Percentiles rank a stretch among this genome's conserved stretches.
Evolutionary conservation across 2,113 vertebrate species (phyloP).

Genomic region (Oxyura jamaicensis): DNA sequence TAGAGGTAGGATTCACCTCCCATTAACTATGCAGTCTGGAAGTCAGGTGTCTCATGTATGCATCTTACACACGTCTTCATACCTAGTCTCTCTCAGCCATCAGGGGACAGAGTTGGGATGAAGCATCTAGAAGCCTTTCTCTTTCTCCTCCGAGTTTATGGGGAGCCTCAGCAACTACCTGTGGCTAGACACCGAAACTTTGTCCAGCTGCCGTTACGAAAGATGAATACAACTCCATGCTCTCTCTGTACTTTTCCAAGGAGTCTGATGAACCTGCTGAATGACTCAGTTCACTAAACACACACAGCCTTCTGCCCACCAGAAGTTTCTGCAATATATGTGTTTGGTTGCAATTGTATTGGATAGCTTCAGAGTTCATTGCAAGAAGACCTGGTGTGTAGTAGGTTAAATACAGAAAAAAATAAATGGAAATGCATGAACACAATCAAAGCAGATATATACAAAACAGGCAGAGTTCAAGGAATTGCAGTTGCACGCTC

Average conservation of each 20-base stretch:
- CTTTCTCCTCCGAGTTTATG: neutral
- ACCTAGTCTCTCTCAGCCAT: neutral
- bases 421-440: neutral
- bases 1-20: neutral
- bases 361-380: neutral
- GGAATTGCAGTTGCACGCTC: neutral
- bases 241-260: neutral
- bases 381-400: neutral
- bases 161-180: neutral
- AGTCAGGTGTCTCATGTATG: neutral
- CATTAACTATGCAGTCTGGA: neutral
- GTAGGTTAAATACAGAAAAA: neutral
- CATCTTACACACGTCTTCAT: neutral
- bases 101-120: neutral
- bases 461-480: neutral
- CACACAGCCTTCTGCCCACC: neutral
- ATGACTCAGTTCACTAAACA: neutral
- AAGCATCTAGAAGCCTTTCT: neutral
- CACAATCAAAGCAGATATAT: neutral
- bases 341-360: neutral
- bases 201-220: neutral
- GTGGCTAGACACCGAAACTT: neutral
- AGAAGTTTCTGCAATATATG: neutral
- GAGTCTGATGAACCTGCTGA: neutral
- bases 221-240: neutral